Conservation (phyloP, 2,113 vertebrate species). For the Seriola rivoliana region DNA sequence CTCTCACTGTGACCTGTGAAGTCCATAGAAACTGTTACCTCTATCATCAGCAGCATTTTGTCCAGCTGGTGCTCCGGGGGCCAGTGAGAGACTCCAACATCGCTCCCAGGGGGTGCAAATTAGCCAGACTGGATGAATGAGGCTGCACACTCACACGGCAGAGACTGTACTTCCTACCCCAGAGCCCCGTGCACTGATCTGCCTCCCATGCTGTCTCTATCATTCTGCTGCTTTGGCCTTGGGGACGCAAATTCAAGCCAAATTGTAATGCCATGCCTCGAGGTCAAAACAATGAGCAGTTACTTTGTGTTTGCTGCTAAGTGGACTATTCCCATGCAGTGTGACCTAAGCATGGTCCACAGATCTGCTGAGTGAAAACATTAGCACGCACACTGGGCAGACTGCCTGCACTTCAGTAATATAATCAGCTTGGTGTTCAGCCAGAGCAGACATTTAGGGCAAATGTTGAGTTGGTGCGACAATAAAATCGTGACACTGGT, state of each 20-base stretch:
- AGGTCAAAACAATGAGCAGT: conserved; percentile 55
- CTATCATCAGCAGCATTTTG: conserved; percentile 50
- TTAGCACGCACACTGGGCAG: conserved; percentile 51
- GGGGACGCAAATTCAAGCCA: conserved; percentile 31
- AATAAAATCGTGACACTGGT: conserved; percentile 51
- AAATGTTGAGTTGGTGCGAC: conserved; percentile 55
- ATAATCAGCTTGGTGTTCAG: conserved; percentile 63
- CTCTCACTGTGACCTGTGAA: conserved; percentile 18
- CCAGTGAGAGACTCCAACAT: conserved; percentile 24
- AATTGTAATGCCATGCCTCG: conserved; percentile 45
- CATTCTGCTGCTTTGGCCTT: conserved; percentile 35
- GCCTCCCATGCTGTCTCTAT: conserved; percentile 34
- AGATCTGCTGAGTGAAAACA: conserved; percentile 73
- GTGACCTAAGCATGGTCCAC: conserved; percentile 61
- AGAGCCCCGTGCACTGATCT: conserved; percentile 18
- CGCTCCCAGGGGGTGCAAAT: conserved; percentile 39
- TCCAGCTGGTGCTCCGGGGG: conserved; percentile 52
- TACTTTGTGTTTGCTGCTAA: conserved; percentile 59
- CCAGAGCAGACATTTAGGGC: conserved; percentile 60
- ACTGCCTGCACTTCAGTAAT: conserved; percentile 60
- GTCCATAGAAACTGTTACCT: conserved; percentile 8
- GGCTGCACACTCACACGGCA: conserved; percentile 10
- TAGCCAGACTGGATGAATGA: conserved; percentile 36
- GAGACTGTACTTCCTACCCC: conserved; percentile 17
- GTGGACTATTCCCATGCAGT: conserved; percentile 61